Conservation (phyloP, 2,797 vertebrate species). For the Dendrocincla fuliginosa region DNA sequence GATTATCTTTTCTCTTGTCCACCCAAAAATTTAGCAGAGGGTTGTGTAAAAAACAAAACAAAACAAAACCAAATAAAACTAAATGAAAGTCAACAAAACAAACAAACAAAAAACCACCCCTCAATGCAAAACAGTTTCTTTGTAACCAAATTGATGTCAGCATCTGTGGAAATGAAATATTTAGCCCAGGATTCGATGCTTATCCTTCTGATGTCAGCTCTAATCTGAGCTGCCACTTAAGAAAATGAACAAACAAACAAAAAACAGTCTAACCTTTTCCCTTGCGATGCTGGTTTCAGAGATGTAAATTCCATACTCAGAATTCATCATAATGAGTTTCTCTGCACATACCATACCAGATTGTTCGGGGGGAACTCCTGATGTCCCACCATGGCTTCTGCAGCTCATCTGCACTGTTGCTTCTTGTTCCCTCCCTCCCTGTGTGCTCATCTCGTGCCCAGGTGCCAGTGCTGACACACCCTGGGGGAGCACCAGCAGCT, state of each 20-base stretch:
- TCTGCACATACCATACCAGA: background rate
- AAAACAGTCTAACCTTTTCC: background rate
- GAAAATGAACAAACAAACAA: constrained; percentile 26
- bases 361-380: background rate
- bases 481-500: background rate
- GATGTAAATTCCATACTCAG: background rate
- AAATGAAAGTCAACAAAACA: background rate
- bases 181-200: constrained; percentile 13
- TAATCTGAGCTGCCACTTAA: background rate
- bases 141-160: background rate
- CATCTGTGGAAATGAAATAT: constrained; percentile 61
- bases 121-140: background rate
- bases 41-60: background rate
- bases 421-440: background rate
- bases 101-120: background rate
- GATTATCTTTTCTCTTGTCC: background rate
- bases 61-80: background rate
- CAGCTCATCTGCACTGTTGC: background rate
- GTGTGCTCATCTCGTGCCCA: background rate
- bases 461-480: background rate
- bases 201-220: constrained; percentile 15
- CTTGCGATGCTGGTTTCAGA: background rate
- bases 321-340: background rate
- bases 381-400: background rate
- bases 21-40: background rate